phyloP scores from a whole-genome alignment of 2,113 vertebrate species.

The Oreochromis tanganicae region DNA sequence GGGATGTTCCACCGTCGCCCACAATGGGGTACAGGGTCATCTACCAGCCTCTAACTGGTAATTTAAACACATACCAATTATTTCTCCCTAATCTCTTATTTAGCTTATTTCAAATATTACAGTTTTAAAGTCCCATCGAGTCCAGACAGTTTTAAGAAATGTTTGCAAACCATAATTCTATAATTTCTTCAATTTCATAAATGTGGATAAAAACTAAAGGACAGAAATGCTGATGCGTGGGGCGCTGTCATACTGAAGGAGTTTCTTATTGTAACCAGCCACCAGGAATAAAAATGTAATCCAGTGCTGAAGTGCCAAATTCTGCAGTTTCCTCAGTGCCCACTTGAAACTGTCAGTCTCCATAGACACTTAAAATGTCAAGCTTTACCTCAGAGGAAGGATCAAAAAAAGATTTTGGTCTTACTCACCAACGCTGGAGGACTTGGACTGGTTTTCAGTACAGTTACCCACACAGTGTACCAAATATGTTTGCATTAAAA shows the following conservation, averaged over 20 bases:
- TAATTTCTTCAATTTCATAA: not conserved
- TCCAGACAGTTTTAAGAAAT: not conserved
- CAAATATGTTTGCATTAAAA: not conserved
- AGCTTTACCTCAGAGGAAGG: not conserved
- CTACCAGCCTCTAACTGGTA: slow-evolving; percentile 87
- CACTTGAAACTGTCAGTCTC: not conserved
- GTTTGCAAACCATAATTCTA: not conserved
- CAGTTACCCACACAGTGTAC: not conserved
- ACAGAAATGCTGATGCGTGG: fast-evolving
- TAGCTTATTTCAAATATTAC: not conserved
- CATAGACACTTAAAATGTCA: not conserved
- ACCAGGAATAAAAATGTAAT: not conserved
- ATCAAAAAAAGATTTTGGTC: not conserved
- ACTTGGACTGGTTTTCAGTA: not conserved
- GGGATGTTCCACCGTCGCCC: slow-evolving; percentile 82
- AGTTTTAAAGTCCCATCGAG: not conserved
- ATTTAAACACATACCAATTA: not conserved
- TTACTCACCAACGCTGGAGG: not conserved
- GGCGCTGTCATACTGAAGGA: fast-evolving
- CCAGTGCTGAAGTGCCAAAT: not conserved
- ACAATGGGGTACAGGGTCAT: slow-evolving; percentile 92
- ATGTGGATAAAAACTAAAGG: not conserved
- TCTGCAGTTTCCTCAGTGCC: not conserved
- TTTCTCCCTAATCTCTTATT: not conserved
- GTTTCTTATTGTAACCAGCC: not conserved